Percentiles rank a stretch among this genome's conserved stretches.
Conservation (phyloP, 2,797 vertebrate genomes). For the Melanogrammus aeglefinus region DNA sequence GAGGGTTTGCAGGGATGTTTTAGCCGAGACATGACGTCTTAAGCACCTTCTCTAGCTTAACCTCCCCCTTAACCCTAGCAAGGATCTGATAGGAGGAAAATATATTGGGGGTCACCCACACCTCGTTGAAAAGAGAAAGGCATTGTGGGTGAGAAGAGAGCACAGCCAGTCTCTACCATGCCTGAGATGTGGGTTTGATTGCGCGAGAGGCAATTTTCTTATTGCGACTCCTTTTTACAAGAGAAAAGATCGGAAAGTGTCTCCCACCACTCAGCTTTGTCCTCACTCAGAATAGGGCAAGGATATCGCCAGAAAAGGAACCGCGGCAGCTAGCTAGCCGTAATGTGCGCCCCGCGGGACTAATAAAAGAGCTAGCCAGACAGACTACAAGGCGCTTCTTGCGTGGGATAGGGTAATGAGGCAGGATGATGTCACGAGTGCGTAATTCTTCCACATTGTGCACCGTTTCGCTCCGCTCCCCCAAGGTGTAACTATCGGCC, state of each 20-base stretch:
- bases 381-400: not conserved
- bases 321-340: not conserved
- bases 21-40: not conserved
- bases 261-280: not conserved
- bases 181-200: not conserved
- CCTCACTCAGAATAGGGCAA: not conserved
- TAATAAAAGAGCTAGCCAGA: not conserved
- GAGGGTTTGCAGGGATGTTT: not conserved
- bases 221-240: not conserved
- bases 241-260: not conserved
- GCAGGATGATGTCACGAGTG: not conserved
- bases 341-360: not conserved
- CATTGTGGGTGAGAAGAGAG: not conserved
- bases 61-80: not conserved
- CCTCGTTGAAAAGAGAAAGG: not conserved
- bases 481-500: slow-evolving; percentile 22
- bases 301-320: not conserved
- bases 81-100: not conserved
- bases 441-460: slow-evolving; percentile 5
- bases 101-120: not conserved
- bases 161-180: not conserved
- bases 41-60: not conserved
- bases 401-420: not conserved
- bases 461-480: slow-evolving; percentile 4
- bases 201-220: not conserved